Evolutionary conservation across 2,888 invertebrate species (phyloP).

Genomic region (Cephus spinipes): DNA sequence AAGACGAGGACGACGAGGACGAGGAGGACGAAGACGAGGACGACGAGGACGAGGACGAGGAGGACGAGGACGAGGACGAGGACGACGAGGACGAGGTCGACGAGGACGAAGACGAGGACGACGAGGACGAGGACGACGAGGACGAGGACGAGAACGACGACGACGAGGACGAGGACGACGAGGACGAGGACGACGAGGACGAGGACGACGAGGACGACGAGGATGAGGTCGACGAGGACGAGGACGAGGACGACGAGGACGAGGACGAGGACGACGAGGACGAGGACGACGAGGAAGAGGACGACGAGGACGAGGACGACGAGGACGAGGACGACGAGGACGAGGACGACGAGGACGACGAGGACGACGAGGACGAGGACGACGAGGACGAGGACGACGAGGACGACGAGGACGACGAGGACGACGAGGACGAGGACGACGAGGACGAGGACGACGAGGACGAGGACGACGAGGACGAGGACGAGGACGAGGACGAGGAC

Average conservation of each 20-base stretch:
- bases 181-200: slow-evolving; percentile 1
- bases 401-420: slow-evolving; percentile 9
- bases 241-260: neutral
- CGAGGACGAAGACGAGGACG: too few species aligned
- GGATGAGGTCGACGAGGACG: neutral
- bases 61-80: too few species aligned
- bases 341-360: slow-evolving; percentile 4
- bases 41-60: too few species aligned
- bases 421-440: slow-evolving; percentile 2
- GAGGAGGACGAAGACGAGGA: too few species aligned
- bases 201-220: neutral
- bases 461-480: neutral
- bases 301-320: slow-evolving; percentile 6
- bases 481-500: slow-evolving; percentile 3
- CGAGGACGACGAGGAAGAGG: slow-evolving; percentile 12
- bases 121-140: neutral
- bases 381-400: slow-evolving; percentile 9
- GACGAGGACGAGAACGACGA: neutral
- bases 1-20: too few species aligned
- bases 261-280: neutral
- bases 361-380: neutral
- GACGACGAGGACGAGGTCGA: too few species aligned
- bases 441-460: neutral
- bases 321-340: neutral
- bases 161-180: neutral